Evolutionary conservation across 2,113 vertebrate species (phyloP).

Genomic region (Odontophorus gujanensis): DNA sequence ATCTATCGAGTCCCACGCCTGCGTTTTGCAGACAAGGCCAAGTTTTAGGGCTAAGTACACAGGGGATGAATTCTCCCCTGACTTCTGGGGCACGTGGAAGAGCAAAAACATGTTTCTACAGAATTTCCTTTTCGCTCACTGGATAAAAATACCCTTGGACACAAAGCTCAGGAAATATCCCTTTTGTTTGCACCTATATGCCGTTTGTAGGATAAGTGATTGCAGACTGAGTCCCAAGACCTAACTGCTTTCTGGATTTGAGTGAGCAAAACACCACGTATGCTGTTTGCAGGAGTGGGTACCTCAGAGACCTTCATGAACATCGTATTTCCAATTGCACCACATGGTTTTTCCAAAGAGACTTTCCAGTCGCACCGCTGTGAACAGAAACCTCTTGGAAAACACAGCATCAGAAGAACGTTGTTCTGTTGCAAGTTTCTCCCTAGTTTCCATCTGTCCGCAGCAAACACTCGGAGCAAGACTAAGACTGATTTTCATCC

Average conservation of each 20-base stretch:
- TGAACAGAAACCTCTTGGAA: neutral
- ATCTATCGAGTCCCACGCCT: neutral
- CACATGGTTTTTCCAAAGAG: neutral
- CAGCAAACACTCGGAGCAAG: neutral
- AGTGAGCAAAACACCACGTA: neutral
- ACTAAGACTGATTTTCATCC: neutral
- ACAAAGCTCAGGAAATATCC: neutral
- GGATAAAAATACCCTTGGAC: neutral
- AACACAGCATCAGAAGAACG: neutral
- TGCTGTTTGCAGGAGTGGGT: neutral
- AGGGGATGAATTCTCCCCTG: neutral
- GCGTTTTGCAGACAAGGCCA: neutral
- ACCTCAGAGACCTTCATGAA: neutral
- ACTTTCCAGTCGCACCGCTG: neutral
- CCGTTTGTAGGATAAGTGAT: neutral
- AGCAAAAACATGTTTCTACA: neutral
- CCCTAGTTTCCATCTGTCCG: neutral
- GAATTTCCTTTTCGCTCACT: accelerated
- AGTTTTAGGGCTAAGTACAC: neutral
- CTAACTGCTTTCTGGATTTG: neutral
- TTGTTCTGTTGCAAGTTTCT: neutral
- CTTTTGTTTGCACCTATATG: neutral
- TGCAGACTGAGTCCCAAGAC: neutral
- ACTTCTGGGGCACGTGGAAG: neutral
- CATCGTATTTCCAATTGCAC: neutral